phyloP scores from a whole-genome alignment of 2,113 vertebrate genomes.

The Callospermophilus lateralis region DNA sequence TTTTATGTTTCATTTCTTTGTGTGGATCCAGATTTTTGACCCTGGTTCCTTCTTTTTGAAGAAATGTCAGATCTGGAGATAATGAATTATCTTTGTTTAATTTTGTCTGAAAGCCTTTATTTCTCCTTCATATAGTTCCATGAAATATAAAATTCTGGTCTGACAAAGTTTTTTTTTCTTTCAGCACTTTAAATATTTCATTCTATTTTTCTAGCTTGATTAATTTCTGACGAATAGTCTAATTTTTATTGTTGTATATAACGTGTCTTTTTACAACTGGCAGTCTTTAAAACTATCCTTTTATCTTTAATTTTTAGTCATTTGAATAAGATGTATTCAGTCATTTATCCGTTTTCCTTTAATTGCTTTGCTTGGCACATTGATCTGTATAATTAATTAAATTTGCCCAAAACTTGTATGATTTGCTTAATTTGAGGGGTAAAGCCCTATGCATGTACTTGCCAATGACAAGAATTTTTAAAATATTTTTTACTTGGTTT shows the following conservation, averaged over 20 bases:
- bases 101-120: neutral
- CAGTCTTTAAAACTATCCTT: neutral
- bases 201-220: neutral
- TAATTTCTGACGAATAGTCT: neutral
- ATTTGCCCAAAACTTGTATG: neutral
- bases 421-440: too few relatives aligned
- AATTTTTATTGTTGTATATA: neutral
- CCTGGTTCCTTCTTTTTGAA: neutral
- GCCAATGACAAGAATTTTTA: neutral
- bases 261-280: neutral
- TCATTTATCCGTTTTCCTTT: neutral
- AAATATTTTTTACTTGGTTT: neutral
- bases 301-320: neutral
- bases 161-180: neutral
- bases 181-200: neutral
- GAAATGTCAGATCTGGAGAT: neutral
- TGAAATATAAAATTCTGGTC: neutral
- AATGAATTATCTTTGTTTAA: neutral
- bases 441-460: neutral
- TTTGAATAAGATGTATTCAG: neutral
- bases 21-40: neutral
- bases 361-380: too few relatives aligned
- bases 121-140: neutral
- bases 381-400: neutral
- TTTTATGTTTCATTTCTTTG: neutral